Conservation (phyloP, 2,888 invertebrate genomes). For the Holacanthella duospinosa region DNA sequence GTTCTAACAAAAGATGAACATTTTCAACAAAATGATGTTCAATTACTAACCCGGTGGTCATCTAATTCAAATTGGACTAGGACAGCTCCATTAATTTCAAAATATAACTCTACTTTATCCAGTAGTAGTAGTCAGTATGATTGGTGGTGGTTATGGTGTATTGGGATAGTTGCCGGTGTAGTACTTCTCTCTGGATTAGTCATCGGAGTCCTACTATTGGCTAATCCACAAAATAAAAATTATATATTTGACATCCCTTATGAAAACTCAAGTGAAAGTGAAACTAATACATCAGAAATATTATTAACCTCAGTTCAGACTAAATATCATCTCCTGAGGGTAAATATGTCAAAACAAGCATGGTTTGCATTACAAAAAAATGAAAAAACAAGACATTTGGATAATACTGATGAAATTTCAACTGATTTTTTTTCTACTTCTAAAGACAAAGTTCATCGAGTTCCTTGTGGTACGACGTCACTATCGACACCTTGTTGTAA, state of each 20-base stretch:
- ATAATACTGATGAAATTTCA: background rate
- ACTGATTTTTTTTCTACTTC: background rate
- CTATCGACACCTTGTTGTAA: background rate
- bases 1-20: background rate
- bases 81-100: background rate
- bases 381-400: background rate
- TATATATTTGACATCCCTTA: background rate
- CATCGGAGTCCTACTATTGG: background rate
- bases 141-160: background rate
- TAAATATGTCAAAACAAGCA: background rate
- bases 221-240: background rate
- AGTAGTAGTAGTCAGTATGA: background rate
- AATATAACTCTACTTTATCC: background rate
- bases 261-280: background rate
- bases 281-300: background rate
- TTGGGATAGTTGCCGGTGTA: background rate
- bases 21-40: background rate
- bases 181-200: background rate
- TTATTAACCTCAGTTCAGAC: background rate
- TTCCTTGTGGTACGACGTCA: background rate
- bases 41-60: constrained; percentile 3
- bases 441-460: constrained; percentile 1
- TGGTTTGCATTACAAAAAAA: background rate
- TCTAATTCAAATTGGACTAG: background rate
- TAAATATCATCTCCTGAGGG: background rate